Evolutionary conservation across 2,888 invertebrate genomes (phyloP).

Genomic region (Helicoverpa assulta): DNA sequence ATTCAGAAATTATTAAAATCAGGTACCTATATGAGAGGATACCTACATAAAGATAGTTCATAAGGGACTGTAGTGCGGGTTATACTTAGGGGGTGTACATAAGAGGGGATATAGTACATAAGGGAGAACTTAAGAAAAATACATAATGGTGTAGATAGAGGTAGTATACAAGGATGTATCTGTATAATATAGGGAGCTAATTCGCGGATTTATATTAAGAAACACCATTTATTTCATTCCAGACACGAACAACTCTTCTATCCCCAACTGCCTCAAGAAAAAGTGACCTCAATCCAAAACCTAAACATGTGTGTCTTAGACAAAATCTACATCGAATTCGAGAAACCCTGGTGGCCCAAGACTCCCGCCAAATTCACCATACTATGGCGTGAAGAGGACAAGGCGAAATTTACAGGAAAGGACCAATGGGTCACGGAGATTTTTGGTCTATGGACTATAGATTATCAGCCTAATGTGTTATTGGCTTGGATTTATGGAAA

Average conservation of each 20-base stretch:
- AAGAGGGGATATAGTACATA: too few relatives aligned
- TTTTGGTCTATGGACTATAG: slow-evolving; percentile 91
- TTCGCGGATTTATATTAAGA: too few relatives aligned
- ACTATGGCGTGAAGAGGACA: slow-evolving; percentile 90
- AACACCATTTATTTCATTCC: slow-evolving; percentile 46
- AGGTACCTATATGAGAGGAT: too few relatives aligned
- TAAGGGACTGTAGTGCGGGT: too few relatives aligned
- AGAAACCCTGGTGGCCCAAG: slow-evolving; percentile 91
- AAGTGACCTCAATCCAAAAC: slow-evolving; percentile 90
- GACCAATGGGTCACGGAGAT: slow-evolving; percentile 91
- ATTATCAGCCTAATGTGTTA: slow-evolving; percentile 90
- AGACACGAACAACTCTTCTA: slow-evolving; percentile 89
- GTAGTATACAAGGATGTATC: too few relatives aligned
- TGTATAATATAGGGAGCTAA: too few relatives aligned
- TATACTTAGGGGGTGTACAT: too few relatives aligned
- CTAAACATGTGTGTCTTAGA: slow-evolving; percentile 92
- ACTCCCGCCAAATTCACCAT: slow-evolving; percentile 86
- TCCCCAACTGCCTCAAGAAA: slow-evolving; percentile 89
- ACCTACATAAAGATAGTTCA: too few relatives aligned
- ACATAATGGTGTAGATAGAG: too few relatives aligned
- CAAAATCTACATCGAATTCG: slow-evolving; percentile 93
- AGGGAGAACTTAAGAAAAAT: too few relatives aligned
- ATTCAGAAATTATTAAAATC: too few relatives aligned
- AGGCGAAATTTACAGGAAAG: slow-evolving; percentile 80
- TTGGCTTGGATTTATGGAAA: slow-evolving; percentile 92